Conservation (phyloP, 2,888 invertebrate genomes). For the Oscheius onirici region DNA sequence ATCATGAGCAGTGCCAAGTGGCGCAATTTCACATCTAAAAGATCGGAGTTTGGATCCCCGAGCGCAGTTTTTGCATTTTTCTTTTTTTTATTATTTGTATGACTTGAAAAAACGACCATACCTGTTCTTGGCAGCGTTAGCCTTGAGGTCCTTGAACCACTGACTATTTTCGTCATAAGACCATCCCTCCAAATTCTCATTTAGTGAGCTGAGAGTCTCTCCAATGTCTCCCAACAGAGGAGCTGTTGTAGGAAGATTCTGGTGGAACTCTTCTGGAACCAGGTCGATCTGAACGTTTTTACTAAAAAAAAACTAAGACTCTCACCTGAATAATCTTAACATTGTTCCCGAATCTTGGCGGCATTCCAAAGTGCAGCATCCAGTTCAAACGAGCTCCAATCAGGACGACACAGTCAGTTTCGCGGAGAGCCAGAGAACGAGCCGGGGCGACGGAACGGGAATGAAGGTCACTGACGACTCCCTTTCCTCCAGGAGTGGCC, state of each 20-base stretch:
- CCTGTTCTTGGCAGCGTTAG: slow-evolving; percentile 59
- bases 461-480: slow-evolving; percentile 43
- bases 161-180: slow-evolving; percentile 43
- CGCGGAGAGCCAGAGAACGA: slow-evolving; percentile 79
- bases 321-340: slow-evolving; percentile 88
- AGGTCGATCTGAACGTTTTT: slow-evolving; percentile 80
- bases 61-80: too few species aligned
- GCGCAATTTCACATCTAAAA: too few species aligned
- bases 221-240: slow-evolving; percentile 83
- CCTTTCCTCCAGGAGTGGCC: slow-evolving; percentile 91
- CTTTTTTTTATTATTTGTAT: background rate
- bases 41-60: too few species aligned
- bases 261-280: slow-evolving; percentile 88
- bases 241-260: slow-evolving; percentile 83
- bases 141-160: slow-evolving; percentile 55
- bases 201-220: slow-evolving; percentile 48
- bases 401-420: slow-evolving; percentile 87
- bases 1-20: too few species aligned
- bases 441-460: slow-evolving; percentile 68
- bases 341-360: slow-evolving; percentile 84
- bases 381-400: slow-evolving; percentile 93
- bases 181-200: slow-evolving; percentile 44
- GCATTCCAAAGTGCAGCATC: slow-evolving; percentile 94
- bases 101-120: background rate
- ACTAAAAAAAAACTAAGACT: background rate